Percentiles rank a stretch among this genome's conserved stretches.
Conservation (phyloP, 2,888 invertebrate species). For the Griposia aprilina region DNA sequence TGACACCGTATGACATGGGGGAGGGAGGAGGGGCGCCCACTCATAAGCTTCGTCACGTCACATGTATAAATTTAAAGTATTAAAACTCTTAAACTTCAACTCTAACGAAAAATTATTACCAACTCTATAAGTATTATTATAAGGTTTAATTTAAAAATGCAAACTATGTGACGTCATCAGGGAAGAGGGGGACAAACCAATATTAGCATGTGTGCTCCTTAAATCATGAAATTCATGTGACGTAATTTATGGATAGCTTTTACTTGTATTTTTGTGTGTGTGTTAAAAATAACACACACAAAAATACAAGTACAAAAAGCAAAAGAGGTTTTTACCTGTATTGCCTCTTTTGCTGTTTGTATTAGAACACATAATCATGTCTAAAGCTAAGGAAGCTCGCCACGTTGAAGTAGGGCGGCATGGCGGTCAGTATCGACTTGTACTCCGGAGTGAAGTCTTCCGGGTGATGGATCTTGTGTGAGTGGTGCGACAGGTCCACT, state of each 20-base stretch:
- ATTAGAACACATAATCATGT: constrained; percentile 77
- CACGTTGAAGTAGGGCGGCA: constrained; percentile 82
- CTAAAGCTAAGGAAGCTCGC: constrained; percentile 79
- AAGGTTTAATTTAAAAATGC: too few relatives aligned
- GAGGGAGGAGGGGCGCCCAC: too few relatives aligned
- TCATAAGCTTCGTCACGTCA: neutral
- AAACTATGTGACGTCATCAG: too few relatives aligned
- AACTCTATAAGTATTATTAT: too few relatives aligned
- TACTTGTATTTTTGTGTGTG: too few relatives aligned
- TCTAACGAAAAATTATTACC: neutral
- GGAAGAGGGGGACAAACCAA: too few relatives aligned
- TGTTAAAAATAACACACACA: too few relatives aligned
- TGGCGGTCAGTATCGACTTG: constrained; percentile 69
- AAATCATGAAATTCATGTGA: neutral
- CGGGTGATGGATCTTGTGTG: constrained; percentile 79
- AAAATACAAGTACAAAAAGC: too few relatives aligned
- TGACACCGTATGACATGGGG: too few relatives aligned
- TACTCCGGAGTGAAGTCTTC: constrained; percentile 78
- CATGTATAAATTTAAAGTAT: too few relatives aligned
- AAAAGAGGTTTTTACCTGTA: too few relatives aligned
- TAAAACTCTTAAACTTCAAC: too few relatives aligned
- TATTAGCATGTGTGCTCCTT: neutral
- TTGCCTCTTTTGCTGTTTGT: neutral
- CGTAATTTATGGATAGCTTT: neutral
- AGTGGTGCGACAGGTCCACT: constrained; percentile 78